Percentiles rank a stretch among this genome's conserved stretches.
These are phyloP conservation scores for Paralichthys olivaceus DNA, from an alignment of 2,113 vertebrate species.

Conservation along the genomic window DNA sequence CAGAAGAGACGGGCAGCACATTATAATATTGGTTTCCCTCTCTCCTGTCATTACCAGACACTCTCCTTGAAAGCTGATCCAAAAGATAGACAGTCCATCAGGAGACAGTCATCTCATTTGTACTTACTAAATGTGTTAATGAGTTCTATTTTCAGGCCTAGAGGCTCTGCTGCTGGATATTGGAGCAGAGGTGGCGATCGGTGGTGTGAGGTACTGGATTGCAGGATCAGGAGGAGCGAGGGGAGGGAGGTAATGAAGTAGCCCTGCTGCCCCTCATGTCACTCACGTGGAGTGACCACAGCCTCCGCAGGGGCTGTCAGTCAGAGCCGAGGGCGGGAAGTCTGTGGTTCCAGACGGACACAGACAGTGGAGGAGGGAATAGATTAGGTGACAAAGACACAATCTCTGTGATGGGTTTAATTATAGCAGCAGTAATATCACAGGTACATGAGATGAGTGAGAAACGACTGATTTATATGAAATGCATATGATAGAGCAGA, in stretches of 20 bases:
- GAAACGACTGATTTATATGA: constrained; percentile 30
- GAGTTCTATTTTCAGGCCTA: constrained; percentile 84
- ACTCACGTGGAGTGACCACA: constrained; percentile 73
- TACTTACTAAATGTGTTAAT: constrained; percentile 88
- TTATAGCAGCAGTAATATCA: constrained; percentile 69
- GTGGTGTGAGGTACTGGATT: constrained; percentile 75
- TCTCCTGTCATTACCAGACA: constrained; percentile 82
- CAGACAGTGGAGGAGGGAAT: constrained; percentile 60
- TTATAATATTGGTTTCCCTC: constrained; percentile 87
- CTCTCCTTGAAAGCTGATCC: constrained; percentile 87
- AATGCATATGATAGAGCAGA: constrained; percentile 8
- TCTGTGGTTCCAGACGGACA: constrained; percentile 71
- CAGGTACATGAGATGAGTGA: constrained; percentile 63
- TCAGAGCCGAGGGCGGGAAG: constrained; percentile 71
- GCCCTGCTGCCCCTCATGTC: constrained; percentile 66
- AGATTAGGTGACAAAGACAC: constrained; percentile 74
- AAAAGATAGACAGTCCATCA: constrained; percentile 88
- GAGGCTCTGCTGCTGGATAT: constrained; percentile 78
- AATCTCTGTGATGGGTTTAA: constrained; percentile 73
- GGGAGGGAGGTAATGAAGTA: constrained; percentile 66
- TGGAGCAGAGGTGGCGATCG: constrained; percentile 69
- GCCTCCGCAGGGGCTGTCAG: constrained; percentile 78
- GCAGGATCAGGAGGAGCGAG: constrained; percentile 60
- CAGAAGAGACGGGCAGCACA: constrained; percentile 74
- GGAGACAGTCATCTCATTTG: constrained; percentile 85